Evolutionary conservation across 2,888 invertebrate species (phyloP).

Genomic region (Sipha maydis): DNA sequence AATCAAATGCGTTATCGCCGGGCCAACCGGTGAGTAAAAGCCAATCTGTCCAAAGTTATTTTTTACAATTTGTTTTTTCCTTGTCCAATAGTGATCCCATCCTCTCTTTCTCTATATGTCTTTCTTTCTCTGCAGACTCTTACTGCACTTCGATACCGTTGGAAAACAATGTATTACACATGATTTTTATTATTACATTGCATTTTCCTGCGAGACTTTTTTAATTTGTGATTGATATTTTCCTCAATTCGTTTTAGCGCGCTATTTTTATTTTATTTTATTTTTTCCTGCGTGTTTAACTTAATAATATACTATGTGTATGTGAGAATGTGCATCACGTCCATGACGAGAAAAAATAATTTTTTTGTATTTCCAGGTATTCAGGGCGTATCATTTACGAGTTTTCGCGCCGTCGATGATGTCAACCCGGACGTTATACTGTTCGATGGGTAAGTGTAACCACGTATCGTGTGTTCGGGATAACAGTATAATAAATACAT

Average conservation of each 20-base stretch:
- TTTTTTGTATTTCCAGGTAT: conserved; percentile 29
- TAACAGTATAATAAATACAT: too few relatives aligned
- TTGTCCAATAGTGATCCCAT: background rate
- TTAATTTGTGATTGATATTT: too few relatives aligned
- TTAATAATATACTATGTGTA: background rate
- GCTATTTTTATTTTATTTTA: background rate
- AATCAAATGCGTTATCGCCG: conserved; percentile 30
- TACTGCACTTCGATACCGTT: too few relatives aligned
- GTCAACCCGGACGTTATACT: conserved; percentile 31
- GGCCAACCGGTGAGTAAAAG: conserved; percentile 43
- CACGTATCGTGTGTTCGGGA: background rate
- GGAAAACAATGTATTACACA: too few relatives aligned
- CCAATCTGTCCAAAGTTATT: background rate
- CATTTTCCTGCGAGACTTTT: too few relatives aligned
- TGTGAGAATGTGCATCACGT: background rate
- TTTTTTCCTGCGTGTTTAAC: background rate
- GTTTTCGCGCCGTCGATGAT: conserved; percentile 30
- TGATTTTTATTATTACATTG: too few relatives aligned
- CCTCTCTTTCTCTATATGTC: background rate
- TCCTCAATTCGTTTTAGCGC: too few relatives aligned
- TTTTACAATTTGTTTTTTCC: background rate
- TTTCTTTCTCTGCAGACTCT: too few relatives aligned
- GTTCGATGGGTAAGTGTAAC: conserved; percentile 23
- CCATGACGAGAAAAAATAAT: background rate
- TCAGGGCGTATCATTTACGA: background rate